Percentiles rank a stretch among this genome's conserved stretches.
phyloP scores from a whole-genome alignment of 2,113 vertebrate species.

The Daphoenositta chrysoptera region DNA sequence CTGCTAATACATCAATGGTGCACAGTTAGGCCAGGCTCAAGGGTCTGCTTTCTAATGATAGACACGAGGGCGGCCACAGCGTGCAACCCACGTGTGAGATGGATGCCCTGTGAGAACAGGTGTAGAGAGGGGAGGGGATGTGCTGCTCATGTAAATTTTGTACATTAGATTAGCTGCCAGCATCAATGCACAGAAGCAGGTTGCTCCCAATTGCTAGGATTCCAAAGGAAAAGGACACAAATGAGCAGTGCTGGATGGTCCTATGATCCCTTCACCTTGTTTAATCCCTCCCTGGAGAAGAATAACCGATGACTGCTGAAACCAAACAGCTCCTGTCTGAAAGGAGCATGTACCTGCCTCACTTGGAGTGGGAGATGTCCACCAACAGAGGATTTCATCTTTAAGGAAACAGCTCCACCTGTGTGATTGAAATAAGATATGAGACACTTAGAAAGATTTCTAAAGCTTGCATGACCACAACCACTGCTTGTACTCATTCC shows the following conservation, averaged over 20 bases:
- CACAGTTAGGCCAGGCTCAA: background rate
- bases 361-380: background rate
- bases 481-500: background rate
- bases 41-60: background rate
- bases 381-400: background rate
- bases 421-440: background rate
- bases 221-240: background rate
- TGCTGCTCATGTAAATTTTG: background rate
- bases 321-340: background rate
- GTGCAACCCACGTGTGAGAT: background rate
- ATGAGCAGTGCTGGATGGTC: background rate
- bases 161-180: background rate
- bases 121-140: background rate
- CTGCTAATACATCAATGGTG: background rate
- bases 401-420: conserved; percentile 29
- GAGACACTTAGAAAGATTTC: background rate
- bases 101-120: background rate
- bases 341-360: background rate
- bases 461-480: background rate
- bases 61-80: background rate
- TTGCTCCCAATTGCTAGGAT: background rate
- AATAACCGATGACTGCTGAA: background rate
- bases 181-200: background rate
- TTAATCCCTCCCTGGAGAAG: background rate
- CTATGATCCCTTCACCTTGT: background rate